Evolutionary conservation across 2,888 invertebrate species (phyloP), one percentile per base, ranked within the genome.

Genomic region (Carterocephalus palaemon): DNA sequence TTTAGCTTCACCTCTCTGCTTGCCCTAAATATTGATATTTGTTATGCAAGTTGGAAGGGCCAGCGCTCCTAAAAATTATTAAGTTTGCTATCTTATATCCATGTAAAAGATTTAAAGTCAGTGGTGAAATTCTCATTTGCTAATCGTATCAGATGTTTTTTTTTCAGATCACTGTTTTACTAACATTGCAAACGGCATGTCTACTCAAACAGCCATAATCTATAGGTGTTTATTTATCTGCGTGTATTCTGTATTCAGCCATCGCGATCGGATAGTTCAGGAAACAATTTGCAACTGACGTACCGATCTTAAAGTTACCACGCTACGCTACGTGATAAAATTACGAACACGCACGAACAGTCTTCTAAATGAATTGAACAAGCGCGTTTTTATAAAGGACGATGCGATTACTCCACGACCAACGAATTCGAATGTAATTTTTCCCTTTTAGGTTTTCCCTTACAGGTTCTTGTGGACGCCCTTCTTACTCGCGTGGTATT

Each of bases 221-320:
- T n/a, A n/a, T n/a, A 28, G 10, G 15, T 34, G 13, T 20, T 28
- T 16, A n/a, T 16, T 12, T 16, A 28, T 20, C 42, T 20, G 4
- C 19, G 3, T 8, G 47, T 47, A 49, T 52, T 59, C 53, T 37
- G 51, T 48, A 52, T 57, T 58, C 62, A 39, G 53, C 10, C 43
- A 56, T 50, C 34, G 52, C n/a, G 46, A 51, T 49, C 54, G n/a
- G 57, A 65, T 66, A 70, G 70, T 74, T 75, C 61, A 62, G 54
- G 47, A 62, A 70, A 69, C 67, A 66, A 70, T 75, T 73, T 70
- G 60, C 60, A 51, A 56, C 53, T 53, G 48, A 54, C 54, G 52
- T 54, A 49, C 52, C 46, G 46, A 51, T 52, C 49, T 51, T 51
- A 56, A 57, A 59, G 51, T 61, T 60, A 47, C 51, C 51, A 40